phyloP scores from a whole-genome alignment of 2,888 invertebrate genomes.

The Drosophila demipolita region DNA sequence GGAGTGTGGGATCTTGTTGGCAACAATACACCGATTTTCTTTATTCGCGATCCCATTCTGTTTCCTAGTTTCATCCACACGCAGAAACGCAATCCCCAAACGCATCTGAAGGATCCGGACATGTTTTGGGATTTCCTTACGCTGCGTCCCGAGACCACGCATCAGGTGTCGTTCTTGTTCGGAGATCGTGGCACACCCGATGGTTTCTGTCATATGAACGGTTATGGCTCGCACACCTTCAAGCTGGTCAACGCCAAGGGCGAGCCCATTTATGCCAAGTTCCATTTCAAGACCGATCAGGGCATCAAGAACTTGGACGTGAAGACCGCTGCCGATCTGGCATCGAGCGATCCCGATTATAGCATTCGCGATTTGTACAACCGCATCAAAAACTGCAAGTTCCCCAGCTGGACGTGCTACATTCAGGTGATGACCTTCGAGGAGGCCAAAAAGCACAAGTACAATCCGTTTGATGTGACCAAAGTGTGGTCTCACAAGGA shows the following conservation, averaged over 20 bases:
- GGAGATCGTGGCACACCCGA: slow-evolving; percentile 97
- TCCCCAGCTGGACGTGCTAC: slow-evolving; percentile 92
- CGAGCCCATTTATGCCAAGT: slow-evolving; percentile 94
- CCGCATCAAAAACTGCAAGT: slow-evolving; percentile 91
- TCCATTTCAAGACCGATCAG: slow-evolving; percentile 97
- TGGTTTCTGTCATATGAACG: slow-evolving; percentile 97
- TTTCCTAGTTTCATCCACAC: slow-evolving; percentile 99
- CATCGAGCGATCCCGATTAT: slow-evolving; percentile 94
- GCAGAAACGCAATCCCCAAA: slow-evolving; percentile 97
- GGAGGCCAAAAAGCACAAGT: slow-evolving; percentile 91
- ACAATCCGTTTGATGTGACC: slow-evolving; percentile 97
- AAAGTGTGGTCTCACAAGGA: slow-evolving; percentile 96
- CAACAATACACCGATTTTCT: slow-evolving; percentile 97
- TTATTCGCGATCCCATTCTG: slow-evolving; percentile 95
- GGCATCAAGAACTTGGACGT: slow-evolving; percentile 93
- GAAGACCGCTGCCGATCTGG: slow-evolving; percentile 85
- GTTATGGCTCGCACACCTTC: slow-evolving; percentile 97
- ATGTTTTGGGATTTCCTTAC: slow-evolving; percentile 99
- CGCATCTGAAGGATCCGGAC: slow-evolving; percentile 95
- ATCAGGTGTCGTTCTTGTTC: slow-evolving; percentile 93
- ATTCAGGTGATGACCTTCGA: slow-evolving; percentile 96
- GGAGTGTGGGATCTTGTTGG: slow-evolving; percentile 98
- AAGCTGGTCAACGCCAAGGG: slow-evolving; percentile 93
- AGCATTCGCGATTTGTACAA: slow-evolving; percentile 95
- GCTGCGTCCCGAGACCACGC: slow-evolving; percentile 93